Percentiles rank a stretch among this genome's conserved stretches.
Conservation (phyloP, 2,113 vertebrate species). For the Erinaceus europaeus region DNA sequence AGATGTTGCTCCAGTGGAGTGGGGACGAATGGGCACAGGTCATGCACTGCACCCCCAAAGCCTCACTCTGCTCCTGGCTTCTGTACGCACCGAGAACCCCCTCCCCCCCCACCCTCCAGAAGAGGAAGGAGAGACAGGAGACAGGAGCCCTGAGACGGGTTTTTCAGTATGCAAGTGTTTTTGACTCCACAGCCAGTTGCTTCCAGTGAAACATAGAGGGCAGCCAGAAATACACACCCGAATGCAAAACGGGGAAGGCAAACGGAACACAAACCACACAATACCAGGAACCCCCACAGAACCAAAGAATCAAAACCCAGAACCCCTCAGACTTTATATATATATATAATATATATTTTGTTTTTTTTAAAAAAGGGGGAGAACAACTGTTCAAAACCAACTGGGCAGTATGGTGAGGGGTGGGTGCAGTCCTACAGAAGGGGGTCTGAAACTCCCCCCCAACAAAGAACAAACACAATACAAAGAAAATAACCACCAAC, state of each 20-base stretch:
- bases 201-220: conserved; percentile 84
- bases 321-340: conserved; percentile 66
- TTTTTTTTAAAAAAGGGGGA: conserved; percentile 50
- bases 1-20: too few species aligned
- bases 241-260: conserved; percentile 77
- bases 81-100: not conserved
- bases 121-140: conserved; percentile 70
- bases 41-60: too few species aligned
- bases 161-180: conserved; percentile 87
- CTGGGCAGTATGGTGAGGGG: conserved; percentile 48
- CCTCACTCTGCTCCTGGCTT: not conserved
- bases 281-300: conserved; percentile 59
- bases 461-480: conserved; percentile 82
- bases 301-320: conserved; percentile 59
- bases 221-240: conserved; percentile 83
- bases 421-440: conserved; percentile 68
- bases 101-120: not conserved
- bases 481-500: conserved; percentile 78
- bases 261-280: conserved; percentile 64
- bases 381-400: conserved; percentile 72
- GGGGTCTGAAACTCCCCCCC: conserved; percentile 70
- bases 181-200: conserved; percentile 85
- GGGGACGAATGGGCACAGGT: too few species aligned
- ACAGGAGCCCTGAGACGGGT: conserved; percentile 81
- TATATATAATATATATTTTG: conserved; percentile 24